Percentiles rank a stretch among this genome's conserved stretches.
Evolutionary conservation across 2,797 vertebrate genomes (phyloP).

Genomic region (Simalia tracyae): DNA sequence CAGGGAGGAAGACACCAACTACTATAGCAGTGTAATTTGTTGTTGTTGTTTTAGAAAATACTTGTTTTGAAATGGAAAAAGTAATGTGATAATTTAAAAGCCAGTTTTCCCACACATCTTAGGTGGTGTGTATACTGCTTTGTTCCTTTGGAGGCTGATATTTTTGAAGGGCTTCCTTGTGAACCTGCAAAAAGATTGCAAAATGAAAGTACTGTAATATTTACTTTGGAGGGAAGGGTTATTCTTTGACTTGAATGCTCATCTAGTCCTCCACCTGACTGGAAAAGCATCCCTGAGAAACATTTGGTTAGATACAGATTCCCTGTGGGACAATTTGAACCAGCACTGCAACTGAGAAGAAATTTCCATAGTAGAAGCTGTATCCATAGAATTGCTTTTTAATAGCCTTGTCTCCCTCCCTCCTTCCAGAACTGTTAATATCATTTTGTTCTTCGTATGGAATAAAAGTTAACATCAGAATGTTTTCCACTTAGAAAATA

Average conservation of each 20-base stretch:
- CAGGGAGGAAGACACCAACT: not conserved
- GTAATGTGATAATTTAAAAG: not conserved
- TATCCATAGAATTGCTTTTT: slow-evolving; percentile 38
- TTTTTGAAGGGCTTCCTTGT: not conserved
- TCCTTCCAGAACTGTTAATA: slow-evolving; percentile 23
- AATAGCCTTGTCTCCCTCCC: not conserved
- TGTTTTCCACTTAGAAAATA: not conserved
- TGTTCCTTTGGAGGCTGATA: not conserved
- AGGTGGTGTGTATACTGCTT: not conserved
- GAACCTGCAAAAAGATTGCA: not conserved
- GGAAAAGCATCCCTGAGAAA: slow-evolving; percentile 36
- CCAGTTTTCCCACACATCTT: not conserved
- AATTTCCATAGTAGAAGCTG: slow-evolving; percentile 48
- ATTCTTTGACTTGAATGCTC: slow-evolving; percentile 40
- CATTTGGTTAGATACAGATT: slow-evolving; percentile 48
- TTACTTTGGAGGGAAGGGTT: not conserved
- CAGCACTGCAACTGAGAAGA: slow-evolving; percentile 43
- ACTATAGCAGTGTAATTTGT: not conserved
- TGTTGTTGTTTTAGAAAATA: not conserved
- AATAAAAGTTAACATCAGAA: slow-evolving; percentile 24
- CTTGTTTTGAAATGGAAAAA: not conserved
- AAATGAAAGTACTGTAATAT: not conserved
- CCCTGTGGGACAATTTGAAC: slow-evolving; percentile 47
- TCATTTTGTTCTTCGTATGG: slow-evolving; percentile 14
- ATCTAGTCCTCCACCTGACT: slow-evolving; percentile 15